Percentiles rank a stretch among this genome's conserved stretches.
These are phyloP conservation scores for Echeneis naucrates DNA, from an alignment of 2,797 vertebrate species.

Conservation along the genomic window DNA sequence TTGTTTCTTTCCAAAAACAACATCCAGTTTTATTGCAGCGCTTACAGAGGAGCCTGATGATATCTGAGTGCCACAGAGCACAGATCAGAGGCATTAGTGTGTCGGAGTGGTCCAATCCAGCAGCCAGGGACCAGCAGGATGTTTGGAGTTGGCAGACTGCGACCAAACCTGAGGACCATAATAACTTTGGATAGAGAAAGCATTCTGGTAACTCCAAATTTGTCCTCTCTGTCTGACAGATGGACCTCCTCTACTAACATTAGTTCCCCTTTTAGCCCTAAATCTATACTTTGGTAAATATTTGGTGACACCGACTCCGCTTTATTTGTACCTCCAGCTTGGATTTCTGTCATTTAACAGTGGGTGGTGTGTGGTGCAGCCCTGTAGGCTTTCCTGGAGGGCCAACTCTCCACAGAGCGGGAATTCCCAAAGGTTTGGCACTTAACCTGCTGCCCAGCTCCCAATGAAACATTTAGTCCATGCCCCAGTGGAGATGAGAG, in stretches of 20 bases:
- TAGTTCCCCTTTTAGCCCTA: slow-evolving; percentile 40
- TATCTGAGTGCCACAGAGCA: slow-evolving; percentile 67
- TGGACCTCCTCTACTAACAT: slow-evolving; percentile 31
- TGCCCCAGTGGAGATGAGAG: slow-evolving; percentile 29
- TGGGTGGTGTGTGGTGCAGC: slow-evolving; percentile 7
- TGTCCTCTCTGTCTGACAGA: slow-evolving; percentile 38
- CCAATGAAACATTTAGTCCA: slow-evolving; percentile 56
- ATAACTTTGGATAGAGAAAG: slow-evolving; percentile 37
- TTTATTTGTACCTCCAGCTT: slow-evolving; percentile 51
- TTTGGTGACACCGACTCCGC: slow-evolving; percentile 57
- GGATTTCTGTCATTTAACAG: slow-evolving; percentile 42
- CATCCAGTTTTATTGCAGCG: slow-evolving; percentile 52
- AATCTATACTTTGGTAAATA: slow-evolving; percentile 63
- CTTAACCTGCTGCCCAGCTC: slow-evolving; percentile 48
- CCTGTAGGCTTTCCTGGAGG: slow-evolving; percentile 30
- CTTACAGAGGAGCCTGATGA: slow-evolving; percentile 65
- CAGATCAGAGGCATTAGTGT: slow-evolving; percentile 70
- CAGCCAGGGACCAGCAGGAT: slow-evolving; percentile 53
- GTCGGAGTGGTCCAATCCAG: slow-evolving; percentile 40
- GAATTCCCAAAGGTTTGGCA: slow-evolving; percentile 50
- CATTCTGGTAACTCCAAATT: slow-evolving; percentile 23
- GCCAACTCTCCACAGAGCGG: slow-evolving; percentile 25
- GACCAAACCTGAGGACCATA: slow-evolving; percentile 31
- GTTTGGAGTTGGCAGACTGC: slow-evolving; percentile 53
- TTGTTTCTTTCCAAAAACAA: slow-evolving; percentile 65